Evolutionary conservation across 2,113 vertebrate species (phyloP), one percentile per base, ranked within the genome.

Genomic region (Melanotaenia duboulayi): DNA sequence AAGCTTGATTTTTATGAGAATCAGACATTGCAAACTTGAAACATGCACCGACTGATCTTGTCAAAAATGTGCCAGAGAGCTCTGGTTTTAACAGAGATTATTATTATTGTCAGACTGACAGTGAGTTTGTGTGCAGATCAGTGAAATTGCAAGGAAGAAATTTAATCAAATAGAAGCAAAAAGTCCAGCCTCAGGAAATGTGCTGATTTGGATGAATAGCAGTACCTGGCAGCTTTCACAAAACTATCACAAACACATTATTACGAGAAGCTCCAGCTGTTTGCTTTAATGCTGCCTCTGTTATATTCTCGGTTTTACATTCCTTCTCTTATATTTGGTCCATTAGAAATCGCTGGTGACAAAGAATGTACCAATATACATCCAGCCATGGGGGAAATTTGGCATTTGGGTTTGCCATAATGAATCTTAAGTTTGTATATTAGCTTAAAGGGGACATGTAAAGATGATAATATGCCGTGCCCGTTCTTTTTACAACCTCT

Each of bases 1-100:
- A 51, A 71, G 46, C n/a, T 32, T 35, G 35, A 62, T n/a, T 23
- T 73, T 69, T 51, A 57, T 78, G 42, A 68, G 22, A 65, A 75
- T 62, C 55, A 65, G 55, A 52, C 49, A 11, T 20, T 11, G 25
- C 51, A 52, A 54, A 50, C 19, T 44, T n/a, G 4, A 69, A 51
- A 50, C 44, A 22, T 23, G 24, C 4, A 3, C 46, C 55, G 8
- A 24, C 65, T 42, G 22, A 39, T 1, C 42, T 8, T 14, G 49
- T 42, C 48, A 24, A 56, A 67, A 75, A 65, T 62, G 37, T 54
- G 10, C 37, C 62, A 22, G 32, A 22, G 16, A 7, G 1, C 20
- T 64, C 42, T 23, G 23, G 22, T 22, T 52, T 40, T 28, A 42
- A 54, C n/a, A 61, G 16, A 40, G 11, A 44, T 46, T 40, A 52